Evolutionary conservation across 1,140 invertebrate species (phyloP), one percentile per base, ranked within the genome.

Genomic region (Aphaenogaster floridana): DNA sequence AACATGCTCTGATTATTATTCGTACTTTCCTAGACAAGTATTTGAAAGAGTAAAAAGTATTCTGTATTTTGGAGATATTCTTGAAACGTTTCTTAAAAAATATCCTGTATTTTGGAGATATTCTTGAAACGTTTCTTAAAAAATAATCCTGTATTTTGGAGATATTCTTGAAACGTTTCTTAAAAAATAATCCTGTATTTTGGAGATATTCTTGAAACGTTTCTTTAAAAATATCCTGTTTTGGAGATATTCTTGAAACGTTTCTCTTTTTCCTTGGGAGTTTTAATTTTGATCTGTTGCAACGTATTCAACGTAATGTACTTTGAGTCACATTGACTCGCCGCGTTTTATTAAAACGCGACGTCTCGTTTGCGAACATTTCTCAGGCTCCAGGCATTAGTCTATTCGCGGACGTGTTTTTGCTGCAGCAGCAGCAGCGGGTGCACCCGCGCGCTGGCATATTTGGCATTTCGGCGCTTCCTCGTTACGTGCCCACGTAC

Each of bases 391-490:
- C 48, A 13, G 13, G 36, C 45, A 57, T 54, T 13, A n/a, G 21
- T 71, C 34, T 42, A 54, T 69, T 69, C n/a, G 48, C 64, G 13
- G 21, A 39, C 63, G 48, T 71, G 78, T 81, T 71, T 54, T 69
- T 57, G 13, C 48, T 28, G 21, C 21, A 6, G 15, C 21, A 9
- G 21, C 21, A 21, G 21, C 59, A 28, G 9, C 34, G 34, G 5
- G 7, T n/a, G 21, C 42, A n/a, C 52, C 45, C 34, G 36, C 21
- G 52, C 39, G 64, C 45, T n/a, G 42, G 77, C 21, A 64, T 48
- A 80, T 54, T 80, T 80, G 72, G 21, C 71, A 64, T 64, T 86
- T 66, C 9, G 72, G 34, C 42, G 59, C 36, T 79, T 79, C 0
- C 83, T 76, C 57, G 71, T 77, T 39, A 86, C 36, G 21, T 4